Evolutionary conservation across 2,888 invertebrate genomes (phyloP), one percentile per base, ranked within the genome.

Genomic region (Cyrtodaria siliqua): DNA sequence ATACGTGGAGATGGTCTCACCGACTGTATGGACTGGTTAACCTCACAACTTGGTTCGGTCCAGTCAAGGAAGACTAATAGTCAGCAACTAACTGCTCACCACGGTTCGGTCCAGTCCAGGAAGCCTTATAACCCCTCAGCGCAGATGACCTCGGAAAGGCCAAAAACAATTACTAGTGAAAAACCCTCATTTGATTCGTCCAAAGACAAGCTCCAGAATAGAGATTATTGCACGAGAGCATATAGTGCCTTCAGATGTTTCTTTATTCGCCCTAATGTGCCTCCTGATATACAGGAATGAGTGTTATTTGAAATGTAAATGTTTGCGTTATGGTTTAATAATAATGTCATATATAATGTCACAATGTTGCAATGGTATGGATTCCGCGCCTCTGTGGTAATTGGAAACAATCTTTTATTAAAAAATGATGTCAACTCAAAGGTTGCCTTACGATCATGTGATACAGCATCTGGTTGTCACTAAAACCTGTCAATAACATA

Each of bases 181-280:
- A 44, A 44, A 12, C 52, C 33, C 12, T n/a, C 33, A 27, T 61
- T 62, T 14, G 64, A 52, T 24, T 71, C 77, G 29, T 64, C 69
- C 6, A 79, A 85, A 26, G 72, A 81, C 50, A 67, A 80, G 12
- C 52, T 67, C 6, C 73, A 76, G 9, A 71, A 82, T 9, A 83
- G 77, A 69, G 88, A 87, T 53, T 88, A 87, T 60, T 90, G 90
- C 60, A 85, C 85, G 1, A 61, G 89, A 20, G 88, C 89, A 0
- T 90, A 89, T 73, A 88, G 86, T 76, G 88, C 90, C 49, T 84
- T 90, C 14, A 88, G 87, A 69, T 90, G 90, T 77, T 82, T 89
- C 50, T 89, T 89, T 63, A 83, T 88, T 33, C 74, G 87, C 47
- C 85, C 89, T 2, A 87, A 60, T 49, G 66, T 64, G 12, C 78